Evolutionary conservation across 2,888 invertebrate species (phyloP).

Genomic region (Caenorhabditis imperialis): DNA sequence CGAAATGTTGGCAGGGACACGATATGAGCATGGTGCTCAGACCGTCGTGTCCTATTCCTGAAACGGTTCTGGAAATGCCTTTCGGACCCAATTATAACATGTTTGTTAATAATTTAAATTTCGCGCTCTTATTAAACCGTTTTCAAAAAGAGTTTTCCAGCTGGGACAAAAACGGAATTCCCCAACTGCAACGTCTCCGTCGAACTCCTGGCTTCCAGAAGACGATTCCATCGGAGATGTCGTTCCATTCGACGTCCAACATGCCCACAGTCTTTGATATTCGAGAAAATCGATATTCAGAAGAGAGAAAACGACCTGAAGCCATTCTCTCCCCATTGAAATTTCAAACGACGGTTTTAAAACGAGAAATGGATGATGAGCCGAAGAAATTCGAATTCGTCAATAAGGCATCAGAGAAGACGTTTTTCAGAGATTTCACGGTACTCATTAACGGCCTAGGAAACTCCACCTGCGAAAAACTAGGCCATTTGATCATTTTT

Average conservation of each 20-base stretch:
- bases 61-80: neutral
- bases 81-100: constrained; percentile 14
- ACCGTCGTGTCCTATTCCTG: constrained; percentile 19
- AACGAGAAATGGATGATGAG: constrained; percentile 18
- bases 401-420: constrained; percentile 11
- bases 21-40: constrained; percentile 46
- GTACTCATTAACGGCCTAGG: constrained; percentile 1
- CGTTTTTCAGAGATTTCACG: constrained; percentile 39
- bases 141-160: neutral
- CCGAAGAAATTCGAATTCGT: constrained; percentile 3
- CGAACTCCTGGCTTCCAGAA: constrained; percentile 29
- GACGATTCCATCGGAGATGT: constrained; percentile 36
- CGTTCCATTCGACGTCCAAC: constrained; percentile 32
- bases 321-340: constrained; percentile 37
- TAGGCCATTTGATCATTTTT: too few species aligned
- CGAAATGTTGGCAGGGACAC: constrained; percentile 56
- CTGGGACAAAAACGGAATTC: neutral
- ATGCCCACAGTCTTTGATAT: constrained; percentile 43
- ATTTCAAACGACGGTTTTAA: constrained; percentile 20
- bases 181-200: neutral
- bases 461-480: too few species aligned
- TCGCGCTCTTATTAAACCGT: neutral
- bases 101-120: neutral
- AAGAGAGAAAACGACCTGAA: constrained; percentile 5
- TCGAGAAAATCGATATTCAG: constrained; percentile 16